Evolutionary conservation across 2,888 invertebrate genomes (phyloP), one percentile per base, ranked within the genome.

Genomic region (Acrobasis repandana): DNA sequence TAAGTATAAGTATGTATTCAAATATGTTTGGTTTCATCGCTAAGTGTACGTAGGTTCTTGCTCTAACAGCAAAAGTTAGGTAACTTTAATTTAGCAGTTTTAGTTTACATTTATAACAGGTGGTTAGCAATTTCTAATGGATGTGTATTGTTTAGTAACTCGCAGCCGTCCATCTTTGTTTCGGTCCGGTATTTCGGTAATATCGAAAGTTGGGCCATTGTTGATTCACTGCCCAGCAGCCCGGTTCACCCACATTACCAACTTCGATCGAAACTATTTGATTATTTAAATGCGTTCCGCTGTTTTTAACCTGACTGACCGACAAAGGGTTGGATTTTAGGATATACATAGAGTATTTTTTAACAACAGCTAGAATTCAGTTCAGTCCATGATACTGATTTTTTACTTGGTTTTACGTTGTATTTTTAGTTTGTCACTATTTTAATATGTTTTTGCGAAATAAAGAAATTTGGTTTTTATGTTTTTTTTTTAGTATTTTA

Each of bases 171-270:
- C 60, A 65, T 68, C 70, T 70, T 73, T 73, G 75, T 74, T 70
- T 69, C 61, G 56, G 61, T 51, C 63, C 57, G 61, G 61, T 63
- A 63, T 71, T 70, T 71, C 67, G 66, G 66, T 72, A 72, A 76
- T 75, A 71, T 65, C 63, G 56, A 70, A 76, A 77, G 74, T 77
- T 77, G 43, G 52, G 15, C 43, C 59, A 46, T 60, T 60, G 60
- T 60, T 60, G 60, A 52, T 52, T 52, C 47, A 60, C 50, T 51
- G 10, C 59, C 46, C 46, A 10, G 3, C 50, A 20, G 46, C 43
- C 3, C 56, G 46, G 28, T 46, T 46, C 49, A 38, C 49, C 49
- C 11, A 38, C 49, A 58, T 58, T 49, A 58, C 36, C n/a, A 58
- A 58, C 49, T 58, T 38, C 14, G 56, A 49, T 18, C 18, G 18